phyloP scores from a whole-genome alignment of 2,797 vertebrate species.

The Mormyrops attenuatus region DNA sequence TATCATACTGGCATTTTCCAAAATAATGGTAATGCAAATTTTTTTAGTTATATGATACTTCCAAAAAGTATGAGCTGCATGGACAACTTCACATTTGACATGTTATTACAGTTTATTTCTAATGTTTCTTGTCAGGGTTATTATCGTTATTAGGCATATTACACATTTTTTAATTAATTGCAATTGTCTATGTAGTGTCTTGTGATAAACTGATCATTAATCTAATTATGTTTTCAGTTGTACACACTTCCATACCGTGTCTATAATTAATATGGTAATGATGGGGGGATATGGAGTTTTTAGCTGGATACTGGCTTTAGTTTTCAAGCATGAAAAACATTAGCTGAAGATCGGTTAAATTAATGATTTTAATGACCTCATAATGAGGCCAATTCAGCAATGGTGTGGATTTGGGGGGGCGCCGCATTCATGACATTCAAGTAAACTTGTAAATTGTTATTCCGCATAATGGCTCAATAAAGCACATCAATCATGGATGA shows the following conservation, averaged over 20 bases:
- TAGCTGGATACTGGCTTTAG: neutral
- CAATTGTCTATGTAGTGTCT: neutral
- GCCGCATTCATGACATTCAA: neutral
- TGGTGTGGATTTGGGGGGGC: neutral
- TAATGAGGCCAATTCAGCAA: neutral
- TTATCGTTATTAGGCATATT: neutral
- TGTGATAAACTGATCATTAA: conserved; percentile 4
- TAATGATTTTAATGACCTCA: neutral
- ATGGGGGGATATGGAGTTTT: neutral
- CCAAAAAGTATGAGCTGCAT: neutral
- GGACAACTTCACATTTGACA: neutral
- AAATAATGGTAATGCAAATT: neutral
- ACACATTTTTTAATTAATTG: neutral
- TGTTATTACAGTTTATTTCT: neutral
- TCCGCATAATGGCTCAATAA: neutral
- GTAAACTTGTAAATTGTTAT: neutral
- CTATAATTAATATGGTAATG: conserved; percentile 8
- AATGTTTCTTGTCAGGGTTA: neutral
- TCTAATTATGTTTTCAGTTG: conserved; percentile 1
- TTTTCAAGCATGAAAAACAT: neutral
- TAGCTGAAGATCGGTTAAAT: neutral
- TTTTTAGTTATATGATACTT: neutral
- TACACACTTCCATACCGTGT: neutral
- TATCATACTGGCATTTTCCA: neutral
- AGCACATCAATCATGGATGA: neutral